Conservation (phyloP, 35 echinoderm and acorn worm species). For the Heliocidaris tuberculata region DNA sequence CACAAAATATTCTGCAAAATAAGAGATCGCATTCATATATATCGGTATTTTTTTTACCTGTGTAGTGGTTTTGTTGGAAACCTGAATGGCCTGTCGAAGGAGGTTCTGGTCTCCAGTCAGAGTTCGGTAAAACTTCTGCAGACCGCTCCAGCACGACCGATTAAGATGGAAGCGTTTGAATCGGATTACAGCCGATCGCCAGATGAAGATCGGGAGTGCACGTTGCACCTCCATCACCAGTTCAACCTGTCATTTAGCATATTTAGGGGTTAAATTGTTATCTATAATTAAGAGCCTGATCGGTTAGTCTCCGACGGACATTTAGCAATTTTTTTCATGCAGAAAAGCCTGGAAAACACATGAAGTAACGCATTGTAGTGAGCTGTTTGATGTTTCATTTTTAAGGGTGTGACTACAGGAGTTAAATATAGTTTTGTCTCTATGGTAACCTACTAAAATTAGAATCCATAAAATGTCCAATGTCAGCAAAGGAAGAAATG, state of each 20-base stretch:
- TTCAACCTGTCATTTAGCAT: slow-evolving; percentile 21
- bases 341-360: neutral
- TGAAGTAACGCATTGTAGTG: neutral
- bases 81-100: slow-evolving; percentile 13
- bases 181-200: slow-evolving; percentile 24
- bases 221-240: slow-evolving; percentile 42
- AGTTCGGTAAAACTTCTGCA: slow-evolving; percentile 31
- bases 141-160: neutral
- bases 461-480: no score
- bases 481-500: no score
- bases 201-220: slow-evolving; percentile 19
- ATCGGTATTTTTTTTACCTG: neutral
- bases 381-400: neutral
- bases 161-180: neutral
- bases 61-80: neutral
- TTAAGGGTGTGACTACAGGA: neutral
- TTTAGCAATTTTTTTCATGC: neutral
- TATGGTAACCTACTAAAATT: neutral
- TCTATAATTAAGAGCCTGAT: neutral
- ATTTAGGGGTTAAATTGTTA: neutral
- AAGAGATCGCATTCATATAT: neutral
- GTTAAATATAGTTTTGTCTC: neutral
- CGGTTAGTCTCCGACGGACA: neutral
- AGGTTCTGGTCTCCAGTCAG: slow-evolving; percentile 19
- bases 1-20: neutral